A percentile compares a stretch with the other conserved stretches of the same genome.
Conservation (phyloP, 2,797 vertebrate genomes). For the Corythornis leucogaster region DNA sequence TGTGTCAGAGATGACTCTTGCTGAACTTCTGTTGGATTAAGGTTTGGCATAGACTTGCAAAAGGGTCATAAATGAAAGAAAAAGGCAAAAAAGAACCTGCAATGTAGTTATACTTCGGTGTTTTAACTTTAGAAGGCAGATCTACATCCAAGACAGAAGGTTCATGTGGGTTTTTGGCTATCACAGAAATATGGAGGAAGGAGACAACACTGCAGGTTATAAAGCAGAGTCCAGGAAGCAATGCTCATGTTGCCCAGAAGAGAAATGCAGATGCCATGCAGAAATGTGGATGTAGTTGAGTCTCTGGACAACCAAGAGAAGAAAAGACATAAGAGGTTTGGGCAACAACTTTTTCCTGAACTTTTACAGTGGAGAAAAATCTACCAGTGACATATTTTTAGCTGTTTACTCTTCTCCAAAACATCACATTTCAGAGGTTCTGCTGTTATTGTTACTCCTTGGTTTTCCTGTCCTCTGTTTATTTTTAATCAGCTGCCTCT, state of each 20-base stretch:
- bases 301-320: background rate
- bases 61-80: background rate
- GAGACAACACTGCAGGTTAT: background rate
- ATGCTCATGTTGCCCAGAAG: background rate
- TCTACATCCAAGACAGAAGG: background rate
- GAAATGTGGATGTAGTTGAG: background rate
- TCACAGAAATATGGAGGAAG: background rate
- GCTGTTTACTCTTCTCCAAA: background rate
- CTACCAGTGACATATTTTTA: background rate
- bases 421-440: background rate
- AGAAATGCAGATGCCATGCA: background rate
- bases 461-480: background rate
- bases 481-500: background rate
- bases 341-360: background rate
- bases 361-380: background rate
- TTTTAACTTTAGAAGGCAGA: background rate
- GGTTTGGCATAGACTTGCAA: background rate
- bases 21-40: background rate
- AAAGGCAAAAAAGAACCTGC: background rate
- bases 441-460: background rate
- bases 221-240: background rate
- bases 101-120: background rate
- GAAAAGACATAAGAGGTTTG: rapidly evolving
- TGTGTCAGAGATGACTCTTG: background rate
- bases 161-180: background rate